Evolutionary conservation across 35 echinoderm and acorn worm species (phyloP), one percentile per base, ranked within the genome.

Genomic region (Stichopus chloronotus): DNA sequence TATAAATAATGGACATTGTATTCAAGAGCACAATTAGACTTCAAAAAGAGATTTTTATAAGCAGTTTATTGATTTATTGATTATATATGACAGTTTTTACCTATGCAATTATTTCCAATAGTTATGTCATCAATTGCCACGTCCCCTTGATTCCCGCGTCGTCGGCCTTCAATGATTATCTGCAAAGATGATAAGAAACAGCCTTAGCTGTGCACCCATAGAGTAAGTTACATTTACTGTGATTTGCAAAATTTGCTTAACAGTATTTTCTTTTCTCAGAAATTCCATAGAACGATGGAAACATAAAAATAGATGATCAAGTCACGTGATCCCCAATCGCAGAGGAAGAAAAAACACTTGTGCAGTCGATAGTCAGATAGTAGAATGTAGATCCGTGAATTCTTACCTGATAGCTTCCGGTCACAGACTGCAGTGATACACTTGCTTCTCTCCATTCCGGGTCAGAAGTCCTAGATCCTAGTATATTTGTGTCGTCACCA

Each of bases 61-160:
- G 30, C 30, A 43, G 30, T 43, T 43, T 43, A 43, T 43, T 43
- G 30, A 43, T 43, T 3, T 43, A 43, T 43, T 43, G 30, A 43
- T 43, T 43, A 43, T 43, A 43, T 43, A 43, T 43, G 3, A 43
- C 30, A 43, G 30, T 43, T 43, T 43, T 78, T 71, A 97, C 96
- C 94, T 56, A 91, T 80, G 55, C 96, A 97, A 60, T 78, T 72
- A 57, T 53, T 59, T 59, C 82, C 87, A n/a, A 97, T 85, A 14
- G 58, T 58, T n/a, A 97, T 81, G 63, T 97, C 96, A 95, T 97
- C 96, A 71, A 96, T 95, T 58, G 96, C 94, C 7, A 97, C 93
- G 60, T 97, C 96, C 19, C 94, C 96, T 43, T 90, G 59, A 63
- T 97, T 95, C 6, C 94, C 96, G 52, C 72, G 63, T 1, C 94